Percentiles rank a stretch among this genome's conserved stretches.
phyloP scores from a whole-genome alignment of 2,113 vertebrate genomes.

The Entelurus aequoreus region DNA sequence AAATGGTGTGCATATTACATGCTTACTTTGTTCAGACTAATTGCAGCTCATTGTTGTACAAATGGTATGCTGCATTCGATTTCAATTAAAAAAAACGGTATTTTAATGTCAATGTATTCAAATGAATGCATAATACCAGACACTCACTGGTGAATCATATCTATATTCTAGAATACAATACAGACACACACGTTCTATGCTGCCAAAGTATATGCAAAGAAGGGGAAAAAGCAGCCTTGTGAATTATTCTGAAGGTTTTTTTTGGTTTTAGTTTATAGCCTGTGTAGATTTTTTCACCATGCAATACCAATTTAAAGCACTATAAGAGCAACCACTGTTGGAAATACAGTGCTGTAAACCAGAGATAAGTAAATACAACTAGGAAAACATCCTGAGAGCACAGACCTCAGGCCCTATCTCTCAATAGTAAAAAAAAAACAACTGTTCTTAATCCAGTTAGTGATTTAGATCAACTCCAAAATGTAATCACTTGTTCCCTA shows the following conservation, averaged over 20 bases:
- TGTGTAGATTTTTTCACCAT: background rate
- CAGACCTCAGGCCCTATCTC: no score
- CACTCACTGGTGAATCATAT: background rate
- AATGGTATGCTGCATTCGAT: constrained; percentile 16
- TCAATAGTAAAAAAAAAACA: no score
- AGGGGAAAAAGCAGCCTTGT: background rate
- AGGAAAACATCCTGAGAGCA: no score
- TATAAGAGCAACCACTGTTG: no score
- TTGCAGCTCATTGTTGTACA: constrained; percentile 32
- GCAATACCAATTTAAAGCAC: no score
- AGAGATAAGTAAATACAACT: no score
- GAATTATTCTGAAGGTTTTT: constrained; percentile 10
- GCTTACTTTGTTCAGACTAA: constrained; percentile 7
- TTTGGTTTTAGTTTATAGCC: constrained; percentile 1
- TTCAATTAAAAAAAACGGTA: constrained; percentile 2
- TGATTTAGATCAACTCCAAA: no score
- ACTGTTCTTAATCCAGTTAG: no score
- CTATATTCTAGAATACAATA: background rate
- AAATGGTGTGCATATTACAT: constrained; percentile 12
- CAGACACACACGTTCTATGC: background rate
- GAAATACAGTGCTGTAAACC: no score
- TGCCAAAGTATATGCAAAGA: background rate
- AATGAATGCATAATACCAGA: constrained; percentile 16
- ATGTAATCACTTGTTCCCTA: no score
- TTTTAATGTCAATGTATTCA: constrained; percentile 48